These are phyloP conservation scores for Drosophila rubida DNA, from an alignment of 2,888 invertebrate genomes.

Conservation along the genomic window DNA sequence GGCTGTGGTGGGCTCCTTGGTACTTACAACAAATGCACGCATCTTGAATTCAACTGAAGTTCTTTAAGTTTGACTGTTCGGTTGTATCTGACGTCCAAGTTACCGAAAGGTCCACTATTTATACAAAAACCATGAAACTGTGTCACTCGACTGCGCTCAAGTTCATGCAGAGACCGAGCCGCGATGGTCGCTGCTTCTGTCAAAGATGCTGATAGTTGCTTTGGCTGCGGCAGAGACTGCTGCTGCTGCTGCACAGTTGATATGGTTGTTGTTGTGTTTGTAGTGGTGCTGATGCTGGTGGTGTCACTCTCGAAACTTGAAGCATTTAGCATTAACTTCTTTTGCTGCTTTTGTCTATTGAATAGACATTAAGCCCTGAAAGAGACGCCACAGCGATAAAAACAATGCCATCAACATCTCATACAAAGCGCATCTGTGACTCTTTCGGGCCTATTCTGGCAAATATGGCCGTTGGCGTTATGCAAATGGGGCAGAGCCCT, in stretches of 20 bases:
- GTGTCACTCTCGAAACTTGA: slow-evolving; percentile 33
- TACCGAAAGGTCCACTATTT: slow-evolving; percentile 69
- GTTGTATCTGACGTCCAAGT: slow-evolving; percentile 66
- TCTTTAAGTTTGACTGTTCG: slow-evolving; percentile 73
- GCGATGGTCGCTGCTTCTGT: slow-evolving; percentile 44
- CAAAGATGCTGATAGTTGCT: slow-evolving; percentile 4
- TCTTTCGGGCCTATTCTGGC: slow-evolving; percentile 69
- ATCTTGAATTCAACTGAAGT: slow-evolving; percentile 66
- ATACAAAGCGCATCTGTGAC: slow-evolving; percentile 58
- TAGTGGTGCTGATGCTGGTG: slow-evolving; percentile 12
- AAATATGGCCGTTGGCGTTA: slow-evolving; percentile 58
- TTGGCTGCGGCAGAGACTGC: slow-evolving; percentile 8
- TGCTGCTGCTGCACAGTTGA: slow-evolving; percentile 1
- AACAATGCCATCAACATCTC: slow-evolving; percentile 67
- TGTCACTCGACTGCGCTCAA: slow-evolving; percentile 77
- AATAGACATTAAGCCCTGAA: slow-evolving; percentile 63
- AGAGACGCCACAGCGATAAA: slow-evolving; percentile 52
- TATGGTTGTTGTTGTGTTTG: slow-evolving; percentile 11
- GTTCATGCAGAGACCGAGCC: slow-evolving; percentile 71
- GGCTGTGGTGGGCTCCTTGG: slow-evolving; percentile 14
- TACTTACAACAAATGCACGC: slow-evolving; percentile 80
- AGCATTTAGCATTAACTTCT: slow-evolving; percentile 70
- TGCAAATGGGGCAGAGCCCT: slow-evolving; percentile 63
- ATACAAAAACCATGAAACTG: slow-evolving; percentile 69
- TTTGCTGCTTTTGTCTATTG: slow-evolving; percentile 73